phyloP scores from a whole-genome alignment of 2,888 invertebrate species.

The Mamestra brassicae region DNA sequence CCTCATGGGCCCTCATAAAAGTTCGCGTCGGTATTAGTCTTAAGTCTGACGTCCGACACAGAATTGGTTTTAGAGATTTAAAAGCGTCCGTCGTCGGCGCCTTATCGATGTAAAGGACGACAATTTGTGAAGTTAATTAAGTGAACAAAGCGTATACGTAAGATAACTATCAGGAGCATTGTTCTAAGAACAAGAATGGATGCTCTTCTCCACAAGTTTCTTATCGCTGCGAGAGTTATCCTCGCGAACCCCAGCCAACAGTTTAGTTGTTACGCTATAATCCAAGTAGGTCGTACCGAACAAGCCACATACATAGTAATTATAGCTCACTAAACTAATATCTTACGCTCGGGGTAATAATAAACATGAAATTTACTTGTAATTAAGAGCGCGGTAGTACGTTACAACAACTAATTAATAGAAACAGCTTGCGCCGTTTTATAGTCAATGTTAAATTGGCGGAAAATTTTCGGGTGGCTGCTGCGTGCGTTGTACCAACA shows the following conservation, averaged over 20 bases:
- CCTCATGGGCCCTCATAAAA: constrained; percentile 72
- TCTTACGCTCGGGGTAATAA: constrained; percentile 54
- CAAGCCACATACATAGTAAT: constrained; percentile 71
- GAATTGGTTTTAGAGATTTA: constrained; percentile 74
- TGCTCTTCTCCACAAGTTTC: constrained; percentile 80
- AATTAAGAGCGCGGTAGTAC: constrained; percentile 57
- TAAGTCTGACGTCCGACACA: constrained; percentile 57
- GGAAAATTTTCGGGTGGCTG: constrained; percentile 42
- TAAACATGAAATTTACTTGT: constrained; percentile 63
- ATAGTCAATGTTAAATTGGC: constrained; percentile 55
- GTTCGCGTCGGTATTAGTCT: constrained; percentile 66
- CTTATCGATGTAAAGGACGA: constrained; percentile 75
- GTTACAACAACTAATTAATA: constrained; percentile 63
- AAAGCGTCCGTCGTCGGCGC: constrained; percentile 65
- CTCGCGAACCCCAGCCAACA: constrained; percentile 69
- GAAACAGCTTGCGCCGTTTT: constrained; percentile 55
- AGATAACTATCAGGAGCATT: constrained; percentile 82
- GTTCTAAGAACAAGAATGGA: constrained; percentile 79
- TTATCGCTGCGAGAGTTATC: constrained; percentile 83
- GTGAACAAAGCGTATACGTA: constrained; percentile 81
- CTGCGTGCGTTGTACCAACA: constrained; percentile 42
- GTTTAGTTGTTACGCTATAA: constrained; percentile 71
- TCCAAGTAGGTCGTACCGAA: constrained; percentile 60
- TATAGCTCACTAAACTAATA: constrained; percentile 65
- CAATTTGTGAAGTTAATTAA: constrained; percentile 86